These are phyloP conservation scores for Aptenodytes patagonicus DNA, from an alignment of 2,113 vertebrate genomes.

Conservation along the genomic window DNA sequence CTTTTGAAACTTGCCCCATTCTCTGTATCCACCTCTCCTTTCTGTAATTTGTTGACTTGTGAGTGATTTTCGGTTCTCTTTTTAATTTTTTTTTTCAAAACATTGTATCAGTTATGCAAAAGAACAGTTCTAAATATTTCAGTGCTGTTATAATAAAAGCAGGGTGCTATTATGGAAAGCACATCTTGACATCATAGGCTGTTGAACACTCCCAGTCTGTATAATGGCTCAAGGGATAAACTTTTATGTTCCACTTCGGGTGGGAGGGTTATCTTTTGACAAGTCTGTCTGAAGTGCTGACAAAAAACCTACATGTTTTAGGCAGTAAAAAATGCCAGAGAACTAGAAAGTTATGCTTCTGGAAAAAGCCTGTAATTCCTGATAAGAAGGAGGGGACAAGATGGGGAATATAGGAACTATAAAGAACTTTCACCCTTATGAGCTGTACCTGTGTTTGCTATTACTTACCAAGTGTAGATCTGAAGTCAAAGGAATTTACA, in stretches of 20 bases:
- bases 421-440: not conserved
- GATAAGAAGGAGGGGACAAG: not conserved
- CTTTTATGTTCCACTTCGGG: not conserved
- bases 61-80: not conserved
- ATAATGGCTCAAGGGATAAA: not conserved
- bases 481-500: not conserved
- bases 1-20: not conserved
- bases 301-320: not conserved
- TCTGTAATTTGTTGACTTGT: not conserved
- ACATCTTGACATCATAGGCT: rapidly evolving
- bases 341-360: not conserved
- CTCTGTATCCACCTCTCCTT: not conserved
- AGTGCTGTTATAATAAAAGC: not conserved
- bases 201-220: not conserved
- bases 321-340: not conserved
- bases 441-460: not conserved
- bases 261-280: not conserved
- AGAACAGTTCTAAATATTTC: not conserved
- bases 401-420: not conserved
- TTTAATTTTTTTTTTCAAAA: not conserved
- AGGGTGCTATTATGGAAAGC: not conserved
- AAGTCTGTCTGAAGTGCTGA: not conserved
- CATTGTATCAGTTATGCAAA: not conserved
- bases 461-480: not conserved
- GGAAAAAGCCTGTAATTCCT: not conserved